A percentile compares a stretch with the other conserved stretches of the same genome.
Evolutionary conservation across 1,140 invertebrate species (phyloP).

Genomic region (Apis mellifera): Amel_HAv3.1 CM009933.2:13370001-13370500

Average conservation of each 20-base stretch:
- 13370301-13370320: conserved; percentile 27
- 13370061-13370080: conserved; percentile 17
- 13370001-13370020: background rate
- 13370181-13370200: conserved; percentile 6
- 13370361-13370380: no score
- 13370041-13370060: background rate
- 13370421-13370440: no score
- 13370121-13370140: background rate
- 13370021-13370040: no score
- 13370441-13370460: conserved; percentile 1
- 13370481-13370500: background rate
- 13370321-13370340: no score
- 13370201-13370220: conserved; percentile 42
- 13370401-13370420: no score
- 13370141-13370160: conserved; percentile 17
- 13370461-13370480: background rate
- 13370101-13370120: conserved; percentile 34
- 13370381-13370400: no score
- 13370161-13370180: background rate
- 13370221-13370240: conserved; percentile 30
- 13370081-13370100: conserved; percentile 13
- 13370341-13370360: no score
- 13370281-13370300: background rate
- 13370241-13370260: conserved; percentile 22
- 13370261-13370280: background rate